Percentiles rank a stretch among this genome's conserved stretches.
Conservation (phyloP, 2,113 vertebrate genomes). For the Carollia perspicillata region DNA sequence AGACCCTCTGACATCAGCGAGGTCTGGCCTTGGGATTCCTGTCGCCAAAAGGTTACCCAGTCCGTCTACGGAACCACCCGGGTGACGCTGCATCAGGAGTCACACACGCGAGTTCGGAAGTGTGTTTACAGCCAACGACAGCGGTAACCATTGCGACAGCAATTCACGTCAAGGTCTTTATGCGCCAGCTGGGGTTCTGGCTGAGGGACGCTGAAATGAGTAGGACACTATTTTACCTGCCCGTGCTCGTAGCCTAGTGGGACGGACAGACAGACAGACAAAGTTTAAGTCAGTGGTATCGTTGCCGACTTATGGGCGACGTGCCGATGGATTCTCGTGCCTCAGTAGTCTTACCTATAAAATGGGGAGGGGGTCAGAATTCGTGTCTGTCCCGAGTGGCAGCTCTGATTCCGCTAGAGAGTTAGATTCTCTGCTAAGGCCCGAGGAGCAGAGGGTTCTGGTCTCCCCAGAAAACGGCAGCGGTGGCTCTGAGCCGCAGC, state of each 20-base stretch:
- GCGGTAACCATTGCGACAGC: no score
- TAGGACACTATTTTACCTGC: not conserved
- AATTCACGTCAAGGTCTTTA: no score
- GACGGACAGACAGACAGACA: not conserved
- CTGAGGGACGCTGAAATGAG: no score
- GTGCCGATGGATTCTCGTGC: not conserved
- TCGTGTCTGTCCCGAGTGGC: not conserved
- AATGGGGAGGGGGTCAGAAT: not conserved
- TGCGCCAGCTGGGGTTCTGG: no score
- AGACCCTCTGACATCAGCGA: no score
- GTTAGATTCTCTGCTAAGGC: not conserved
- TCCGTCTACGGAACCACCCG: not conserved
- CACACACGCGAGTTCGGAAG: not conserved
- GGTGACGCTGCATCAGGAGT: rapidly evolving
- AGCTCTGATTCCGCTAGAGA: not conserved
- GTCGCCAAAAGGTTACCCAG: not conserved
- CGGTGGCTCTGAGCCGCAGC: not conserved
- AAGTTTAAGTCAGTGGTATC: not conserved
- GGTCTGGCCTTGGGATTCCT: no score
- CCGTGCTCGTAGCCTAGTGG: not conserved
- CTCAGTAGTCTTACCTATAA: not conserved
- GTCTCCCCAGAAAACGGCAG: not conserved
- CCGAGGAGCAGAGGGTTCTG: no score
- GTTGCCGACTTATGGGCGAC: not conserved
- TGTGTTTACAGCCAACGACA: no score